Evolutionary conservation across 2,797 vertebrate genomes (phyloP).

Genomic region (Gallinago solitaria): DNA sequence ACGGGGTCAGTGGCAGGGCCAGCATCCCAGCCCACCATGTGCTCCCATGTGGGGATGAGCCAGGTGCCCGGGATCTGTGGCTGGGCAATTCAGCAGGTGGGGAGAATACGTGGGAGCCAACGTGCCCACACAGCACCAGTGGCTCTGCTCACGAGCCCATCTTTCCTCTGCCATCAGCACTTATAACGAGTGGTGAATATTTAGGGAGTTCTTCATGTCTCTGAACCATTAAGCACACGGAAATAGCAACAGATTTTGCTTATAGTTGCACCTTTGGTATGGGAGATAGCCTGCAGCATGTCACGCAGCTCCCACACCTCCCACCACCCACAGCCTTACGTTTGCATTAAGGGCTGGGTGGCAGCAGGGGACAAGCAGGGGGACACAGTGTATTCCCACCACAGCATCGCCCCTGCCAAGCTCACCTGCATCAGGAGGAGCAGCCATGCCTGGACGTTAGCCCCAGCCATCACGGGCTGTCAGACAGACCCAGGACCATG

Average conservation of each 20-base stretch:
- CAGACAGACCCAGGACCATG: not conserved
- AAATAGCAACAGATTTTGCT: constrained; percentile 3
- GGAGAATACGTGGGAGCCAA: not conserved
- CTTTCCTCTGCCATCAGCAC: not conserved
- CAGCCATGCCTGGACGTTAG: not conserved
- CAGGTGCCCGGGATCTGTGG: not conserved
- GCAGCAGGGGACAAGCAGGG: not conserved
- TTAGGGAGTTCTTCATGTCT: not conserved
- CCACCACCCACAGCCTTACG: not conserved
- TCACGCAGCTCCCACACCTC: not conserved
- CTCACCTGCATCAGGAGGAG: fast-evolving
- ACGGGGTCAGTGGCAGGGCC: not conserved
- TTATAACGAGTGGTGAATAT: not conserved
- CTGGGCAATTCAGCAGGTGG: not conserved
- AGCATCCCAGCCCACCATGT: not conserved
- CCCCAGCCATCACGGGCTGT: not conserved
- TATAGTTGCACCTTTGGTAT: not conserved
- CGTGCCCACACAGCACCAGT: not conserved
- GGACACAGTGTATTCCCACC: fast-evolving
- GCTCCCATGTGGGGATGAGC: not conserved
- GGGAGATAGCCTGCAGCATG: not conserved
- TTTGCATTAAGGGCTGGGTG: fast-evolving
- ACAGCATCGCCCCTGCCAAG: not conserved
- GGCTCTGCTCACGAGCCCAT: not conserved
- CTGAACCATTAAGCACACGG: not conserved